These are phyloP conservation scores for Plagodis pulveraria DNA, from an alignment of 2,888 invertebrate genomes.

Conservation along the genomic window DNA sequence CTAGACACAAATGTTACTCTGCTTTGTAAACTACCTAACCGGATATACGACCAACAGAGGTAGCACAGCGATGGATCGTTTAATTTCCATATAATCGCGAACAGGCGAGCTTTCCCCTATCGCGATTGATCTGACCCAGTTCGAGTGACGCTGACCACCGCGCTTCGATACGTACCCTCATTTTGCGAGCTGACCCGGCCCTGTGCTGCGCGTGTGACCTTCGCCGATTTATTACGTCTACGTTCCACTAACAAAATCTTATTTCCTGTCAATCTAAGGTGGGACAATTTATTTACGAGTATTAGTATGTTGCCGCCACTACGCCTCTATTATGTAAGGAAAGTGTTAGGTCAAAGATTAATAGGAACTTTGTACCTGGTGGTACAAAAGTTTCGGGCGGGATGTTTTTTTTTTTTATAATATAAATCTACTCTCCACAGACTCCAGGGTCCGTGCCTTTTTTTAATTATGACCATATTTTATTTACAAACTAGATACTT, in stretches of 20 bases:
- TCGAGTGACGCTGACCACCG: slow-evolving; percentile 39
- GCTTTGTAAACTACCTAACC: too few relatives aligned
- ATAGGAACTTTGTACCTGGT: too few relatives aligned
- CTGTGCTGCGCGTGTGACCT: slow-evolving; percentile 44
- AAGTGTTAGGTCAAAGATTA: background rate
- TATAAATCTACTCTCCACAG: too few relatives aligned
- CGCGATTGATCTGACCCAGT: slow-evolving; percentile 61
- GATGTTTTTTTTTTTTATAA: too few relatives aligned
- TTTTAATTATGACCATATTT: too few relatives aligned
- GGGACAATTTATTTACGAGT: slow-evolving; percentile 29
- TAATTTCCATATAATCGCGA: slow-evolving; percentile 76
- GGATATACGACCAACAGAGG: slow-evolving; percentile 7
- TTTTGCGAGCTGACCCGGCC: slow-evolving; percentile 34
- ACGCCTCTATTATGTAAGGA: slow-evolving; percentile 10
- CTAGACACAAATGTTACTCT: too few relatives aligned
- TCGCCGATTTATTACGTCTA: slow-evolving; percentile 47
- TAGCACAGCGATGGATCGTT: slow-evolving; percentile 50
- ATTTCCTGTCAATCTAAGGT: slow-evolving; percentile 43
- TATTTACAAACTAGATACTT: too few relatives aligned
- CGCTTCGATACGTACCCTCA: slow-evolving; percentile 39
- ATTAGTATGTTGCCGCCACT: slow-evolving; percentile 11
- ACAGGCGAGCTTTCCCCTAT: slow-evolving; percentile 64
- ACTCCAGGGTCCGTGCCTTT: too few relatives aligned
- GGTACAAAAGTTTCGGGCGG: too few relatives aligned
- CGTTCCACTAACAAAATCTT: slow-evolving; percentile 42